Conservation (phyloP, 2,888 invertebrate species). For the Carabus problematicus region DNA sequence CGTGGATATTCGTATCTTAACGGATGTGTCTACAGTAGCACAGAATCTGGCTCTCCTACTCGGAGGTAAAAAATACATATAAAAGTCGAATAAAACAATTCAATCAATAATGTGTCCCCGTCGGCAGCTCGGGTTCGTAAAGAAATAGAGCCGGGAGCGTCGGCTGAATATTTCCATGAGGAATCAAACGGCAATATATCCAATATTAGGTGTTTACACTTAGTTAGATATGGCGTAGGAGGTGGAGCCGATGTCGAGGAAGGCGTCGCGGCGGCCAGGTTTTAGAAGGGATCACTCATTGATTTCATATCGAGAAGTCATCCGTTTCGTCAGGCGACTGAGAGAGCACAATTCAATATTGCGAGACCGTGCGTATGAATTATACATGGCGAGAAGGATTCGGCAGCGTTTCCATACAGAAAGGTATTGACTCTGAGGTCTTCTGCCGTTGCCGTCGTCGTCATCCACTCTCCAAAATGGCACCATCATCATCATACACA, state of each 20-base stretch:
- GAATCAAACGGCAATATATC: constrained; percentile 43
- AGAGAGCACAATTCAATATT: constrained; percentile 49
- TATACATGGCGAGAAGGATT: constrained; percentile 47
- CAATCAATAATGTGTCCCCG: constrained; percentile 9
- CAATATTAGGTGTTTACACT: constrained; percentile 49
- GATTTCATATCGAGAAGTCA: constrained; percentile 50
- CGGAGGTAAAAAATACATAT: too few species aligned
- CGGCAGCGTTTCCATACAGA: constrained; percentile 6
- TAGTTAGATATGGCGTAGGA: constrained; percentile 45
- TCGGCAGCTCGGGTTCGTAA: not conserved
- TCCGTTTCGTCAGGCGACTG: constrained; percentile 43
- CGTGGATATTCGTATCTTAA: too few species aligned
- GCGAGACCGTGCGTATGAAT: constrained; percentile 48
- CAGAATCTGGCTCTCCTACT: too few species aligned
- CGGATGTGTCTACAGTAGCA: too few species aligned
- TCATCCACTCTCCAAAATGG: too few species aligned
- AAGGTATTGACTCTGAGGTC: constrained; percentile 11
- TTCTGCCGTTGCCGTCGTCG: not conserved
- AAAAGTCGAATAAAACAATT: constrained; percentile 15
- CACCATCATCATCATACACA: too few species aligned
- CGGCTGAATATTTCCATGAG: constrained; percentile 42
- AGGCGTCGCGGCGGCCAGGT: not conserved
- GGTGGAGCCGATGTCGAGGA: constrained; percentile 5
- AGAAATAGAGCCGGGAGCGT: not conserved
- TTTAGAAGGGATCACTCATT: constrained; percentile 47